Evolutionary conservation across 1,140 invertebrate species (phyloP).

Genomic region (Zaprionus vittiger): DNA sequence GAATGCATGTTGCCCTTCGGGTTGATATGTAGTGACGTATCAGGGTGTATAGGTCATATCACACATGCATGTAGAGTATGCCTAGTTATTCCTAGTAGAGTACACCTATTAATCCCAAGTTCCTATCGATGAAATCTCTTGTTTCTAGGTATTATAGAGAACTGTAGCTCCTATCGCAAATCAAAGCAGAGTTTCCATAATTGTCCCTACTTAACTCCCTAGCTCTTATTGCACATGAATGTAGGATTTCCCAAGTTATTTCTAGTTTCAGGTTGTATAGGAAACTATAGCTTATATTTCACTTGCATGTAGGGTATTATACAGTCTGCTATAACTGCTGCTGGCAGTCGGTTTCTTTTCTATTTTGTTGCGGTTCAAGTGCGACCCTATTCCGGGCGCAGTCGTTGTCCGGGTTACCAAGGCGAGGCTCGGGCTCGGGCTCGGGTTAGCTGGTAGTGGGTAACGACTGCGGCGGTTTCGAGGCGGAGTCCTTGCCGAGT

Average conservation of each 20-base stretch:
- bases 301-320: background rate
- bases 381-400: conserved; percentile 13
- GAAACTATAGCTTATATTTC: background rate
- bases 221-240: too few species aligned
- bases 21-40: background rate
- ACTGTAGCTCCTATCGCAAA: too few species aligned
- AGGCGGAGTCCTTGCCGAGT: conserved; percentile 34
- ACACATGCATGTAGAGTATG: too few species aligned
- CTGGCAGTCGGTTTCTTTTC: background rate
- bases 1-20: background rate
- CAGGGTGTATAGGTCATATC: too few species aligned
- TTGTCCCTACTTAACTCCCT: too few species aligned
- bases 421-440: background rate
- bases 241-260: too few species aligned
- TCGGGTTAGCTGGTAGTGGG: background rate
- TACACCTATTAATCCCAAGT: too few species aligned
- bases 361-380: conserved; percentile 36
- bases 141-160: too few species aligned
- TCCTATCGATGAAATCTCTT: too few species aligned
- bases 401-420: conserved; percentile 28
- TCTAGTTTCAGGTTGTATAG: too few species aligned
- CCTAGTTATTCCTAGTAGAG: too few species aligned
- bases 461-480: background rate
- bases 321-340: background rate
- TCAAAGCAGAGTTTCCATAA: too few species aligned